Evolutionary conservation across 2,797 vertebrate species (phyloP), one percentile per base, ranked within the genome.

Genomic region (Astyanax mexicanus): DNA sequence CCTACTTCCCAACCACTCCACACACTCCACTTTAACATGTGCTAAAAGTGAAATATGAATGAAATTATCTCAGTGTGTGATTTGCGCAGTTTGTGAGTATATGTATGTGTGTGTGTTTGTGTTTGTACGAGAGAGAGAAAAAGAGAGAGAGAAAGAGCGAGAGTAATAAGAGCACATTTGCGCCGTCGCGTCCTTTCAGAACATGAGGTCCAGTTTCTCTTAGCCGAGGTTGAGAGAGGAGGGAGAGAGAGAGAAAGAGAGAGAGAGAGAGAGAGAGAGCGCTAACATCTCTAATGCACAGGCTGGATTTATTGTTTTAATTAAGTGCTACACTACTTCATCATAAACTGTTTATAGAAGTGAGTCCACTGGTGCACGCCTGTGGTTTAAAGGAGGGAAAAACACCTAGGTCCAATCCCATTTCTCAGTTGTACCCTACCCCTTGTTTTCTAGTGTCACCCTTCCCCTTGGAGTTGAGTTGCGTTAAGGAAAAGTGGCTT

Each of bases 301-400:
- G 80, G 75, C 86, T 92, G 93, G 94, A 96, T 96, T 96, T 96
- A 96, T 95, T 94, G 95, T 95, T 96, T 96, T 96, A 95, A 96
- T 96, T 96, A 95, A 95, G 94, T 92, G 89, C 80, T 84, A 71
- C 92, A 90, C 93, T 93, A 94, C 93, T 95, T 93, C 92, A 94
- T 96, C 95, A 95, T 95, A 95, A 94, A 95, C 89, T 94, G 94
- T 95, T 95, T 95, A 95, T 94, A 89, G 93, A 91, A 89, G 89
- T 89, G 94, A 92, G 92, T 93, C 91, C 92, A 91, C 68, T 60
- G 70, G 90, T 88, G 91, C 93, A 91, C 90, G 92, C 91, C 17
- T 90, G 69, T 77, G 68, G 62, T 81, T 37, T 12, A 73, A 66
- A 35, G 17, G 45, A 45, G 64, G 67, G 37, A 61, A 42, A 72